Percentiles rank a stretch among this genome's conserved stretches.
Evolutionary conservation across 2,888 invertebrate genomes (phyloP).

Genomic region (Drosophila nigritarsus): DNA sequence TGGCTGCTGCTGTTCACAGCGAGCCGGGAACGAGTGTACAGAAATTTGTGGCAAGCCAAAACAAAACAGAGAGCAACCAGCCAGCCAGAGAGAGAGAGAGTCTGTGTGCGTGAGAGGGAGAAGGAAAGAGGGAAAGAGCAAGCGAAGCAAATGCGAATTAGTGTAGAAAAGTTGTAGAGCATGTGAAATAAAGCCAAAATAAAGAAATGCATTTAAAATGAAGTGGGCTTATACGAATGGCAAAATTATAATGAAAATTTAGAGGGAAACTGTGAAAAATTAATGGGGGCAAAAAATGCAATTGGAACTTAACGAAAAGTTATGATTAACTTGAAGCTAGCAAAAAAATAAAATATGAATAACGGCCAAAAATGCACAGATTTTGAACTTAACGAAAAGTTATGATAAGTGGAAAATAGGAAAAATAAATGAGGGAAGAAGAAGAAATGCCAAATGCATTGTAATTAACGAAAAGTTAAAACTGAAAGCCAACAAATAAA

Average conservation of each 20-base stretch:
- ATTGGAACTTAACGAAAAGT: neutral
- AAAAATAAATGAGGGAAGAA: neutral
- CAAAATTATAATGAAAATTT: neutral
- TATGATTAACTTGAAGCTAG: neutral
- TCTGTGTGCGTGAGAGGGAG: constrained; percentile 15
- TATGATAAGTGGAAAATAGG: neutral
- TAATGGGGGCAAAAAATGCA: neutral
- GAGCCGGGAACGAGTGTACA: constrained; percentile 41
- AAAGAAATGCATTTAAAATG: constrained; percentile 3
- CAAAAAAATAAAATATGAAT: neutral
- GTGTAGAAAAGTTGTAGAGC: constrained; percentile 57
- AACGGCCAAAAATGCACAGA: neutral
- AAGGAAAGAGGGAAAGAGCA: neutral
- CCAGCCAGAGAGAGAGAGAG: neutral
- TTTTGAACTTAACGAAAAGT: neutral
- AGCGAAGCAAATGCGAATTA: constrained; percentile 28
- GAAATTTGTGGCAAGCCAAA: constrained; percentile 41
- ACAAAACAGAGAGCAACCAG: constrained; percentile 44
- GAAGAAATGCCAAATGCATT: neutral
- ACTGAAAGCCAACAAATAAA: no score
- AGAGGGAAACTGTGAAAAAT: neutral
- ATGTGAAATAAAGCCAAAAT: constrained; percentile 19
- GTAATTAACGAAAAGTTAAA: neutral
- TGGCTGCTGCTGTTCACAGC: neutral
- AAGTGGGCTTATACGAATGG: constrained; percentile 10